Percentiles rank a stretch among this genome's conserved stretches.
Conservation (phyloP, 2,797 vertebrate species). For the Gymnopithys bicolor region DNA sequence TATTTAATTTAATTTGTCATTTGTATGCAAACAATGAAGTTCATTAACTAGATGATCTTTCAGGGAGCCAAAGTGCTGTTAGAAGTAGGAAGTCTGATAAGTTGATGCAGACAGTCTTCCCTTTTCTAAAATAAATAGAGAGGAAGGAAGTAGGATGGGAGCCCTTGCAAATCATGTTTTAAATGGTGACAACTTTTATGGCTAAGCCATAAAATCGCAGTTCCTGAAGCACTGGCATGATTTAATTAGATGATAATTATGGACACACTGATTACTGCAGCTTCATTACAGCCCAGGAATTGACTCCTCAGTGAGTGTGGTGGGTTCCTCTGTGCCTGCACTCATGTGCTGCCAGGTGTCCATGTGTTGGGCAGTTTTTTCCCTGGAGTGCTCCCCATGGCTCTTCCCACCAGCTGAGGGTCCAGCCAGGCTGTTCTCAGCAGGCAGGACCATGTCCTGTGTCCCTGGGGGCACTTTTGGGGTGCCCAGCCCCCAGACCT, state of each 20-base stretch:
- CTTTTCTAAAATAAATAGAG: neutral
- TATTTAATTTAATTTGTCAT: neutral
- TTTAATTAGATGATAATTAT: constrained; percentile 9
- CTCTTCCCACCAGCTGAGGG: neutral
- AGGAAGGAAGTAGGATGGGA: neutral
- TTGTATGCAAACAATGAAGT: neutral
- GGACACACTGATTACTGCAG: neutral
- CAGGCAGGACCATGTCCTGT: neutral
- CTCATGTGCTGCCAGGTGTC: neutral
- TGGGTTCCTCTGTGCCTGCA: neutral
- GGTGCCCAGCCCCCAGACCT: rapidly evolving
- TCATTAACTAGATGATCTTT: neutral
- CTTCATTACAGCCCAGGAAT: neutral
- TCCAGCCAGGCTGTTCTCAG: neutral
- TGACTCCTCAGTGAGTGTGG: rapidly evolving
- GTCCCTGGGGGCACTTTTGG: rapidly evolving
- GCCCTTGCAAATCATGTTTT: neutral
- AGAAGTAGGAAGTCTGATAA: constrained; percentile 1
- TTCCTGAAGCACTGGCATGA: neutral
- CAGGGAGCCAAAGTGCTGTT: neutral
- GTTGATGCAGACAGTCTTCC: neutral
- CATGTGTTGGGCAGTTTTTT: rapidly evolving
- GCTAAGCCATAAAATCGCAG: neutral
- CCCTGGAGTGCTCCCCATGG: neutral
- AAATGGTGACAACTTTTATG: constrained; percentile 2